These are phyloP conservation scores for Amblyjoppa proteus DNA, from an alignment of 2,888 invertebrate species.

Conservation along the genomic window DNA sequence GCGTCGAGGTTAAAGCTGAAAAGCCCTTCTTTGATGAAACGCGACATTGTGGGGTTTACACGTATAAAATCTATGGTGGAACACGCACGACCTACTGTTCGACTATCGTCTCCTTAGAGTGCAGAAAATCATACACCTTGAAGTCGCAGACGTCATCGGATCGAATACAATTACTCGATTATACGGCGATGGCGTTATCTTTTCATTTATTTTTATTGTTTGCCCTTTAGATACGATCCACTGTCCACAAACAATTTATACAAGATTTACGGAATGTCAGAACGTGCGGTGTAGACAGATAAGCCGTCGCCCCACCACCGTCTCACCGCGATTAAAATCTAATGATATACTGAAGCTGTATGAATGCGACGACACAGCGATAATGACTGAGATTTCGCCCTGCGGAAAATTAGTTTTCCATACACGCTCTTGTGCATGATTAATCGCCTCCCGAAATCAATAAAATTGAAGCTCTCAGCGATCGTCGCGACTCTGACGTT, in stretches of 20 bases:
- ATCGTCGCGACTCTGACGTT: no score
- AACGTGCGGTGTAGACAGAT: neutral
- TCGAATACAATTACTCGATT: neutral
- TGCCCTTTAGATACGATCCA: no score
- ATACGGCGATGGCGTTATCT: neutral
- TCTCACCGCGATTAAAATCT: neutral
- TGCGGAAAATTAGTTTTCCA: constrained; percentile 37
- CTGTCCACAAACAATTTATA: neutral
- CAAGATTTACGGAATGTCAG: neutral
- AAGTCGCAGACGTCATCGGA: neutral
- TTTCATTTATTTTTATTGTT: constrained; percentile 8
- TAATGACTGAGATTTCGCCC: constrained; percentile 7
- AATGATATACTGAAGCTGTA: neutral
- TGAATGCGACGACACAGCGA: neutral
- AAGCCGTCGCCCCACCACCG: no score
- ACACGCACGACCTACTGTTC: neutral
- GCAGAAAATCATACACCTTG: neutral
- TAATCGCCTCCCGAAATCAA: constrained; percentile 16
- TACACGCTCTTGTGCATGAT: neutral
- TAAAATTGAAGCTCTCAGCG: no score
- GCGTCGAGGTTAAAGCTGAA: neutral
- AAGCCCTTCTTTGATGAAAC: neutral
- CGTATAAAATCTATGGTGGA: neutral
- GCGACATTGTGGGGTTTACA: neutral
- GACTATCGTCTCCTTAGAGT: neutral